Base-by-base conservation (phyloP, 2,888 invertebrate genomes). In the Troilus luridus region DNA sequence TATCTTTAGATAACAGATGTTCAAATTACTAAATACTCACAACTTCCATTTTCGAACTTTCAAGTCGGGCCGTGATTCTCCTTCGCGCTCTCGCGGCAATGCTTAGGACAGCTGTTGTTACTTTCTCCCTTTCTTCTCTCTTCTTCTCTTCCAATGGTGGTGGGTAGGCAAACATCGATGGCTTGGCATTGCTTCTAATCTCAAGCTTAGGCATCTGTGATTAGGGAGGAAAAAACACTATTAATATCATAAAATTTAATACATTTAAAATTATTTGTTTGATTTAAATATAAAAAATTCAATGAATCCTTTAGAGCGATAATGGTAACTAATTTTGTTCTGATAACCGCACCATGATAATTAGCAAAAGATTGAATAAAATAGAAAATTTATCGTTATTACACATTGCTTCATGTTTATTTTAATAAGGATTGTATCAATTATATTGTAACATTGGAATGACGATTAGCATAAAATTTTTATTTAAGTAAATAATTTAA, bases 111-210 rank as follows among this genome's bases (percentile, higher is more conserved):
- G 99, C 99, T 10, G 99, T 99, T 92, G 99, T 98, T 6, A 99
- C 99, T 94, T 99, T 98, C 94, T 99, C 99, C 64, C 98, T 96
- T 94, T 98, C 98, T 94, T 99, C 99, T 72, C 99, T 98, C 95
- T 99, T 99, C 95, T 99, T 99, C 94, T 99, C 99, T 95, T 99
- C 99, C 91, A 99, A 95, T 0, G 99, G 97, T 14, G 99, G 98
- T 0, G 99, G 99, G 94, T 99, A 99, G 0, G 99, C 99, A 94
- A 98, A 99, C 54, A 97, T 95, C 2, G 98, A 98, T 11, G 99
- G 99, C 93, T 98, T 98, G 0, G 99, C 98, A 93, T 97, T 98
- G 0, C 99, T 99, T 93, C 97, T 97, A 91, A 98, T 96, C 93
- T 99, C 98, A 94, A 99, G 95, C 94, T 98, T 98, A 0, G 98